phyloP scores from a whole-genome alignment of 2,797 vertebrate species.

The Siniperca scherzeri region DNA sequence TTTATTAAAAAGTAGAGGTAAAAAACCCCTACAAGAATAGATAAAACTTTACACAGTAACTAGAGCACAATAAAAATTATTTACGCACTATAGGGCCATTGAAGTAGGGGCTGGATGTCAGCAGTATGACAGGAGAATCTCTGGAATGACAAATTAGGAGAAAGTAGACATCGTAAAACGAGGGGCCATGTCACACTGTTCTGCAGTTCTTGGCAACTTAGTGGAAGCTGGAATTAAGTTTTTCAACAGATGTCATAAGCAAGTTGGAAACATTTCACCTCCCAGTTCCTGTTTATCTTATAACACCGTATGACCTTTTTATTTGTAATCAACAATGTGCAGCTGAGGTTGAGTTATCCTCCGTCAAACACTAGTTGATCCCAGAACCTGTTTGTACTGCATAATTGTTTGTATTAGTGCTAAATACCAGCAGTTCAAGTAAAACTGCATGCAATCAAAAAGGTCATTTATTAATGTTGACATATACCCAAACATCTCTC shows the following conservation, averaged over 20 bases:
- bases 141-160: slow-evolving; percentile 2
- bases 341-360: not conserved
- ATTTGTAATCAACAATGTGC: slow-evolving; percentile 1
- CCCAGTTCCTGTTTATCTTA: not conserved
- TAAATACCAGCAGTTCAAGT: not conserved
- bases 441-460: not conserved
- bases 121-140: not conserved
- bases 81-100: not conserved
- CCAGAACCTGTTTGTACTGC: not conserved
- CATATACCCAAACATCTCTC: not conserved
- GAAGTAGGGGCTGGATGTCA: not conserved
- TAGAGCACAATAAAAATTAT: not conserved
- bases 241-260: slow-evolving; percentile 26
- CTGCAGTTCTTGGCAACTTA: slow-evolving; percentile 5
- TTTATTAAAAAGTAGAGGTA: not conserved
- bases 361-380: not conserved
- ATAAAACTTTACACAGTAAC: not conserved
- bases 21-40: not conserved
- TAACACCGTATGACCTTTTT: not conserved
- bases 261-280: not conserved
- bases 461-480: not conserved
- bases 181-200: not conserved
- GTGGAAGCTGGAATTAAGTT: slow-evolving; percentile 15
- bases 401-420: not conserved
- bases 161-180: not conserved